A percentile compares a stretch with the other conserved stretches of the same genome.
Evolutionary conservation across 2,113 vertebrate species (phyloP).

Genomic region (Phylloscopus trochilus): DNA sequence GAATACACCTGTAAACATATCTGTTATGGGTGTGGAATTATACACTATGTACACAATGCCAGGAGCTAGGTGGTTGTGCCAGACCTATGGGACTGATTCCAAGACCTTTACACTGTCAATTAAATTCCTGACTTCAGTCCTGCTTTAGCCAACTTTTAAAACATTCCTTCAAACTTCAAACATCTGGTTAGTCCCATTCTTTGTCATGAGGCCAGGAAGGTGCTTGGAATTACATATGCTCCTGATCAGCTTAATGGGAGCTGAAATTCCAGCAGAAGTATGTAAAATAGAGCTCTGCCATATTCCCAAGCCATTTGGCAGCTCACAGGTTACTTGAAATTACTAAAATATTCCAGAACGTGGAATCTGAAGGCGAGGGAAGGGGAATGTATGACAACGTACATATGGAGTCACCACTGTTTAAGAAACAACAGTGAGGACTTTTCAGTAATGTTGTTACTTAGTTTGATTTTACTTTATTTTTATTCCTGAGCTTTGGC

Average conservation of each 20-base stretch:
- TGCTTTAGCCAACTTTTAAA: background rate
- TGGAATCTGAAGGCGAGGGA: background rate
- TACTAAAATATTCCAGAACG: background rate
- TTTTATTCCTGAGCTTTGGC: background rate
- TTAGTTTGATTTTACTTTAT: background rate
- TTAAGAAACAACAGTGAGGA: background rate
- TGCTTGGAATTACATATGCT: background rate
- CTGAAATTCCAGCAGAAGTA: background rate
- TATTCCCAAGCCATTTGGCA: background rate
- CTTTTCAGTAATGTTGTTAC: background rate
- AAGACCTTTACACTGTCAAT: background rate
- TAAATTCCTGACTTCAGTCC: background rate
- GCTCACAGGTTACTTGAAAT: background rate
- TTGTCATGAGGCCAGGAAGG: background rate
- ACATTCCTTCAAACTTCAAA: background rate
- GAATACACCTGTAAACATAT: background rate
- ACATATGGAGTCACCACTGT: background rate
- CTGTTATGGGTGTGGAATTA: background rate
- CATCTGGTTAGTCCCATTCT: background rate
- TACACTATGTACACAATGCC: rapidly evolving
- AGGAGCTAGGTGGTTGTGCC: background rate
- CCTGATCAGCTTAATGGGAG: background rate
- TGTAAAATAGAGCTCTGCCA: background rate
- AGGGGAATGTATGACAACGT: background rate
- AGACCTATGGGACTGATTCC: background rate